phyloP scores from a whole-genome alignment of 1,140 invertebrate genomes.

The Nasonia longicornis region DNA sequence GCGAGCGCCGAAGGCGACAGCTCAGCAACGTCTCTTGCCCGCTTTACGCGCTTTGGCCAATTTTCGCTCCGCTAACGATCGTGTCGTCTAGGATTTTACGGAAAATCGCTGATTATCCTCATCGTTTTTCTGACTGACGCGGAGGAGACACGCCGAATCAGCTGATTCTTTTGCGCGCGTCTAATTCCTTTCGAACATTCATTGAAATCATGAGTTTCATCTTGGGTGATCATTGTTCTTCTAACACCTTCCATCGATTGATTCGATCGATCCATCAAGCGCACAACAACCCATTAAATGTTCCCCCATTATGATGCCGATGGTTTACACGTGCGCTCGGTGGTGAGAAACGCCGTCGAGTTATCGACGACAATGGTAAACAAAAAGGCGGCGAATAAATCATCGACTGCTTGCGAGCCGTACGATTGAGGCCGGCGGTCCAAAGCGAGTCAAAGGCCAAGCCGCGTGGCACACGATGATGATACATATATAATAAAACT shows the following conservation, averaged over 20 bases:
- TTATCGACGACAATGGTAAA: neutral
- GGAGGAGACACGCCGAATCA: neutral
- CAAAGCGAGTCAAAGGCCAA: neutral
- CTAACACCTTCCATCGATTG: neutral
- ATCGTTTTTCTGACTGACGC: neutral
- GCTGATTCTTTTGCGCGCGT: neutral
- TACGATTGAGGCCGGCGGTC: neutral
- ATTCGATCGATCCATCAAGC: neutral
- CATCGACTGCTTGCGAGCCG: neutral
- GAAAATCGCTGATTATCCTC: neutral
- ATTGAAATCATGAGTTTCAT: too few relatives aligned
- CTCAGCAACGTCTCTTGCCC: neutral
- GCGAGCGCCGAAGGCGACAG: constrained; percentile 5
- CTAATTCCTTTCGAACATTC: too few relatives aligned
- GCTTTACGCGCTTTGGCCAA: neutral
- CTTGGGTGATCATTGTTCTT: too few relatives aligned
- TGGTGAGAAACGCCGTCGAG: neutral
- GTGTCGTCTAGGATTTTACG: neutral
- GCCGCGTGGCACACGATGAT: too few relatives aligned
- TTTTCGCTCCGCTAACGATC: neutral
- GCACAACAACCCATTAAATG: neutral
- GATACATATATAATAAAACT: neutral
- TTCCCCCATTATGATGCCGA: neutral
- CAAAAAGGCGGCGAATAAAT: neutral
- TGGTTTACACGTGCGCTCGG: neutral